These are phyloP conservation scores for Ormyrus pomaceus DNA, from an alignment of 2,888 invertebrate species.

Conservation along the genomic window DNA sequence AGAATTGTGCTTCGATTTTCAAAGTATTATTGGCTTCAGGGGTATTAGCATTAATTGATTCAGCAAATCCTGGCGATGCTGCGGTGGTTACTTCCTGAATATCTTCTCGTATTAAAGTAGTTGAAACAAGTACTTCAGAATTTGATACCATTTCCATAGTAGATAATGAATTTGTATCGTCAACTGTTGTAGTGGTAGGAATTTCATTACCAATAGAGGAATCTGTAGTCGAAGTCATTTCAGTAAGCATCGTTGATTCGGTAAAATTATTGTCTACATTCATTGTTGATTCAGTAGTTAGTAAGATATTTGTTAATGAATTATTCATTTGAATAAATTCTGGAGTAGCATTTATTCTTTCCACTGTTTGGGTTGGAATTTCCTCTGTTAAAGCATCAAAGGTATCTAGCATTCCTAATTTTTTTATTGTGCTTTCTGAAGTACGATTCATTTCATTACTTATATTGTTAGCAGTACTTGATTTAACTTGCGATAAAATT, in stretches of 20 bases:
- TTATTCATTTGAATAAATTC: background rate
- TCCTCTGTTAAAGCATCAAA: slow-evolving; percentile 19
- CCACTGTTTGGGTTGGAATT: background rate
- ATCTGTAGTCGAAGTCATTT: slow-evolving; percentile 6
- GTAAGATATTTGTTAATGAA: slow-evolving; percentile 1
- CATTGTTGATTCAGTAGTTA: slow-evolving; percentile 12
- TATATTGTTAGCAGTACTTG: slow-evolving; percentile 25
- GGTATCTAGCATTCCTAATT: slow-evolving; percentile 7
- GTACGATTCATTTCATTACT: slow-evolving; percentile 4
- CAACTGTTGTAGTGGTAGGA: slow-evolving; percentile 3
- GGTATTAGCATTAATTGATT: slow-evolving; percentile 10
- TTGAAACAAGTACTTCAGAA: background rate
- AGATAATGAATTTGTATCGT: too few relatives aligned
- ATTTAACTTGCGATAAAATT: slow-evolving; percentile 50
- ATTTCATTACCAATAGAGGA: background rate
- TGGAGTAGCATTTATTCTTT: background rate
- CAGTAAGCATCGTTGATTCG: background rate
- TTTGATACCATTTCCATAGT: background rate
- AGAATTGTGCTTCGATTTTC: slow-evolving; percentile 48
- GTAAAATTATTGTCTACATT: background rate
- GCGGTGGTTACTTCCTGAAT: slow-evolving; percentile 12
- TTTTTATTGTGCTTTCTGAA: slow-evolving; percentile 23
- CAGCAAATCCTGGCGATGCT: slow-evolving; percentile 8
- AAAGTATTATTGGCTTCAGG: slow-evolving; percentile 17
- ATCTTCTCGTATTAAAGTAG: background rate